phyloP scores from a whole-genome alignment of 2,797 vertebrate genomes.

The Cirrhinus mrigala region DNA sequence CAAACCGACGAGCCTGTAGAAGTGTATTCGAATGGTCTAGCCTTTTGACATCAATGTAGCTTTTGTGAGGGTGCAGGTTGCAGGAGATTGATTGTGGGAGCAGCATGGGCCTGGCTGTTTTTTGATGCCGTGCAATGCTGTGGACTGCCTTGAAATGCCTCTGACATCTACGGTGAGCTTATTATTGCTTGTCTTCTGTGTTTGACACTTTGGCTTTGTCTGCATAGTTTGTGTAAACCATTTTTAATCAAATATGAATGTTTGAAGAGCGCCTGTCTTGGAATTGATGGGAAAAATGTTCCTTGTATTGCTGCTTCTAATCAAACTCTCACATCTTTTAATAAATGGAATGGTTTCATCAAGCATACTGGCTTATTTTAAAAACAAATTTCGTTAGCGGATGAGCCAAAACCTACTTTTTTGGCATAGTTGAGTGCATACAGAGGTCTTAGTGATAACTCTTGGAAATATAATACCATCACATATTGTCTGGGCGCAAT shows the following conservation, averaged over 20 bases:
- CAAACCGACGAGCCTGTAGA: slow-evolving; percentile 11
- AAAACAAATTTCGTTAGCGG: not conserved
- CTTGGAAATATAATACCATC: slow-evolving; percentile 14
- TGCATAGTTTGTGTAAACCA: not conserved
- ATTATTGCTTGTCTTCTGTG: slow-evolving; percentile 25
- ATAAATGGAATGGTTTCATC: not conserved
- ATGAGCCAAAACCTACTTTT: not conserved
- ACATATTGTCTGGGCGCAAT: not conserved
- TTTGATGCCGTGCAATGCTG: slow-evolving; percentile 58
- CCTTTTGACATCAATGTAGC: slow-evolving; percentile 47
- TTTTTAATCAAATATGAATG: slow-evolving; percentile 16
- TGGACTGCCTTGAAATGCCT: slow-evolving; percentile 56
- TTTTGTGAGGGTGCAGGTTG: slow-evolving; percentile 28
- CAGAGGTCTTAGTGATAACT: not conserved
- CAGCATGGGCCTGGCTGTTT: slow-evolving; percentile 38
- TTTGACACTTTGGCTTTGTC: slow-evolving; percentile 14
- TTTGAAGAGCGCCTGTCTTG: not conserved
- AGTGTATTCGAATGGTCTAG: slow-evolving; percentile 38
- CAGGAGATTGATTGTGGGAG: slow-evolving; percentile 30
- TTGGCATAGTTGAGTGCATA: not conserved
- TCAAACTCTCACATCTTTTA: not conserved
- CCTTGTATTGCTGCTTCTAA: not conserved
- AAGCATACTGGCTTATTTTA: not conserved
- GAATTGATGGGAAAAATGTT: not conserved
- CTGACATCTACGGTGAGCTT: slow-evolving; percentile 58